Conservation (phyloP, 2,797 vertebrate genomes). For the Echiichthys vipera region DNA sequence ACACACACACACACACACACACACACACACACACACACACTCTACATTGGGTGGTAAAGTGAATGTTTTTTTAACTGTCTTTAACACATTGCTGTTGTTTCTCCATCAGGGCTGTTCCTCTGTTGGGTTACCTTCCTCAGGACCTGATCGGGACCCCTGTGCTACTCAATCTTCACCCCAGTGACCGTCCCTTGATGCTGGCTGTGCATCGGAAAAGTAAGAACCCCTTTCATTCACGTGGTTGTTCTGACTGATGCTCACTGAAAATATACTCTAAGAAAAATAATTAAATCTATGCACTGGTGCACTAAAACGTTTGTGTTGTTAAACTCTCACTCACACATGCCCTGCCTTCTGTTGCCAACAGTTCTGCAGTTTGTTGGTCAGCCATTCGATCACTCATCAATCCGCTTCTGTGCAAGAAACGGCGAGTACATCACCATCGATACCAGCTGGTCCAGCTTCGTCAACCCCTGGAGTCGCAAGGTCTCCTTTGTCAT, state of each 20-base stretch:
- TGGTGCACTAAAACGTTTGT: neutral
- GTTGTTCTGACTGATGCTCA: too few species aligned
- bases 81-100: conserved; percentile 13
- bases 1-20: too few species aligned
- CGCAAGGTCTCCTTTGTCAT: conserved; percentile 97
- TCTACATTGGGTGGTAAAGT: too few species aligned
- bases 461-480: conserved; percentile 98
- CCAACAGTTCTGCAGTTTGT: conserved; percentile 87
- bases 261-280: too few species aligned
- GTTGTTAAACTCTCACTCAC: neutral
- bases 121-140: conserved; percentile 95
- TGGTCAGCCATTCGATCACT: conserved; percentile 95
- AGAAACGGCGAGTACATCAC: conserved; percentile 95
- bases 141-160: conserved; percentile 94
- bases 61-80: neutral
- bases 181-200: conserved; percentile 93
- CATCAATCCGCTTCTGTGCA: conserved; percentile 93
- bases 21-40: neutral
- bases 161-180: conserved; percentile 92
- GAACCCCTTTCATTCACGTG: neutral
- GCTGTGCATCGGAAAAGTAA: conserved; percentile 94
- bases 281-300: too few species aligned
- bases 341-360: neutral
- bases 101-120: conserved; percentile 89
- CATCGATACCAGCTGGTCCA: conserved; percentile 98